Evolutionary conservation across 1,140 invertebrate genomes (phyloP).

Genomic region (Tribolium castaneum): DNA sequence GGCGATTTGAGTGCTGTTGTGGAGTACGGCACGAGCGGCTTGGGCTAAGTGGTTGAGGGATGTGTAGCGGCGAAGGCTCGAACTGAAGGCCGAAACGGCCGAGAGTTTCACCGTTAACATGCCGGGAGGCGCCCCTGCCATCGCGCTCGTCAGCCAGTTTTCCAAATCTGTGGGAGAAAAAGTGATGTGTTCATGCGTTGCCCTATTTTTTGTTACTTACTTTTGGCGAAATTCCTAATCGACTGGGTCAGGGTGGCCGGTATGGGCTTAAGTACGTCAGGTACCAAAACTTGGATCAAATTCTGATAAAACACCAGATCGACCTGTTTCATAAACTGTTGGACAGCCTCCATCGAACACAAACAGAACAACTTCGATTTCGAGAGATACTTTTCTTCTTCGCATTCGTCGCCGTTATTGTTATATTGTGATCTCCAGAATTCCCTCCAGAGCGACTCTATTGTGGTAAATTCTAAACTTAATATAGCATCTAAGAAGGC

Average conservation of each 20-base stretch:
- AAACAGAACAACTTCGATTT: conserved; percentile 74
- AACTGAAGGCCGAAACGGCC: conserved; percentile 92
- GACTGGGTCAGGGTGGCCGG: conserved; percentile 94
- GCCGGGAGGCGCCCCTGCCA: conserved; percentile 86
- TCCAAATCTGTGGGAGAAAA: conserved; percentile 74
- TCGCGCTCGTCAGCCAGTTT: conserved; percentile 86
- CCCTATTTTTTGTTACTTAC: conserved; percentile 54
- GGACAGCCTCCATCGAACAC: conserved; percentile 68
- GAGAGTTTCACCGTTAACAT: conserved; percentile 87
- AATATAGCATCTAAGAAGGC: conserved; percentile 92
- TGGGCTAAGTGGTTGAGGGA: conserved; percentile 98
- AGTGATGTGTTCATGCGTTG: no score
- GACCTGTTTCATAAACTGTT: conserved; percentile 75
- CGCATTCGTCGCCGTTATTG: conserved; percentile 80
- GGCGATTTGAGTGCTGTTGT: conserved; percentile 94
- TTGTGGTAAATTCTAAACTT: conserved; percentile 89
- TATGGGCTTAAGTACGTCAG: conserved; percentile 94
- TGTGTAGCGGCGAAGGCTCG: conserved; percentile 95
- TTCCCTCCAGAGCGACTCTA: conserved; percentile 90
- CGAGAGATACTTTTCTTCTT: conserved; percentile 81
- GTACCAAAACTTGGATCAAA: conserved; percentile 94
- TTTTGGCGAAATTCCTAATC: conserved; percentile 93
- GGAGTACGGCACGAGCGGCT: conserved; percentile 94
- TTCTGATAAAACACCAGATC: conserved; percentile 97
- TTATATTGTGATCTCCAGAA: conserved; percentile 91